Evolutionary conservation across 2,888 invertebrate species (phyloP).

Genomic region (Pterobdella sp.): DNA sequence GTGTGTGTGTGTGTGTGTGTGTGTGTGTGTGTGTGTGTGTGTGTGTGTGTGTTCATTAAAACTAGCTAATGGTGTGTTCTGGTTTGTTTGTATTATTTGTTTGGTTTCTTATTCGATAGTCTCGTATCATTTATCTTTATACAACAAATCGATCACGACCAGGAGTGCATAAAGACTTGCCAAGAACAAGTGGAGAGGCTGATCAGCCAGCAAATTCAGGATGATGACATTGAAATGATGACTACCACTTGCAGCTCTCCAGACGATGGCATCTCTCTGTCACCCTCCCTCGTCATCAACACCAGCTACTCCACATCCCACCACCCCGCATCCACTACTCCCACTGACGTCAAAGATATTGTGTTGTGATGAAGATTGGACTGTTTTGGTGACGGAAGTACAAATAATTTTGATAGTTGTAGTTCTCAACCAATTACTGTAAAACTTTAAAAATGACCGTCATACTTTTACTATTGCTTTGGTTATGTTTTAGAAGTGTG

Average conservation of each 20-base stretch:
- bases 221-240: background rate
- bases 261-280: background rate
- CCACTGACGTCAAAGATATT: slow-evolving; percentile 16
- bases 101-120: background rate
- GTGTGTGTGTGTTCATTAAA: background rate
- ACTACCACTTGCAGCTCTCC: background rate
- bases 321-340: background rate
- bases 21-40: background rate
- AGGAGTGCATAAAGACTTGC: slow-evolving; percentile 48
- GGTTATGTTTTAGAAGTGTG: too few species aligned
- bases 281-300: background rate
- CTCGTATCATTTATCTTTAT: background rate
- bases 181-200: slow-evolving; percentile 49
- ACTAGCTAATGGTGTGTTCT: too few species aligned
- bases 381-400: background rate
- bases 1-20: background rate
- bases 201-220: slow-evolving; percentile 42
- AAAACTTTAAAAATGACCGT: too few species aligned
- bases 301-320: background rate
- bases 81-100: too few species aligned
- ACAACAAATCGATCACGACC: too few species aligned
- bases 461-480: too few species aligned
- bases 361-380: background rate
- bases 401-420: background rate
- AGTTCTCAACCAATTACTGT: too few species aligned